Evolutionary conservation across 2,113 vertebrate genomes (phyloP).

Genomic region (Apaloderma vittatum): DNA sequence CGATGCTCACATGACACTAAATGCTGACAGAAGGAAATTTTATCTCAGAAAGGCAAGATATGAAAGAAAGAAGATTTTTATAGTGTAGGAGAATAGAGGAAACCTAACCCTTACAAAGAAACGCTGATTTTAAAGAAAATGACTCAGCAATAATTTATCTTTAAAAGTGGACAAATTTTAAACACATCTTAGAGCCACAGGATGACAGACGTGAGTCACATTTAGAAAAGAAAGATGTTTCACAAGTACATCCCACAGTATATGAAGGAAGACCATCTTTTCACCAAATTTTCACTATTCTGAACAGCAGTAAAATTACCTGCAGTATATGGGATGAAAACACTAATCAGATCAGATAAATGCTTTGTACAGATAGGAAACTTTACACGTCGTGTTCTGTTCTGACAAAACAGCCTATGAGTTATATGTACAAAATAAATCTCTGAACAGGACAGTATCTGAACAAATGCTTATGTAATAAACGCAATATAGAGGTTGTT

Average conservation of each 20-base stretch:
- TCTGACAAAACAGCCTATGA: not conserved
- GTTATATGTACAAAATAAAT: not conserved
- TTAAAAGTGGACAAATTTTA: not conserved
- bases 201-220: not conserved
- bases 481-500: not conserved
- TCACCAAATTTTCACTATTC: not conserved
- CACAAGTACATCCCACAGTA: not conserved
- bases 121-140: not conserved
- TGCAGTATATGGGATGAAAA: not conserved
- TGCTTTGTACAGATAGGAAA: not conserved
- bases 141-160: not conserved
- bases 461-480: not conserved
- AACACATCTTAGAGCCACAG: not conserved
- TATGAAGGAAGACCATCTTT: not conserved
- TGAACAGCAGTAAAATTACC: not conserved
- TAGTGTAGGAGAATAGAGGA: not conserved
- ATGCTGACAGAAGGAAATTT: not conserved
- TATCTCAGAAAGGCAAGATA: not conserved
- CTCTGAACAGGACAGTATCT: not conserved
- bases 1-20: not conserved
- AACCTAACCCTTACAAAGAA: not conserved
- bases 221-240: not conserved
- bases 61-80: not conserved
- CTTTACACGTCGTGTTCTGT: not conserved
- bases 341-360: not conserved